Evolutionary conservation across 2,113 vertebrate species (phyloP).

Genomic region (Grammomys surdaster): DNA sequence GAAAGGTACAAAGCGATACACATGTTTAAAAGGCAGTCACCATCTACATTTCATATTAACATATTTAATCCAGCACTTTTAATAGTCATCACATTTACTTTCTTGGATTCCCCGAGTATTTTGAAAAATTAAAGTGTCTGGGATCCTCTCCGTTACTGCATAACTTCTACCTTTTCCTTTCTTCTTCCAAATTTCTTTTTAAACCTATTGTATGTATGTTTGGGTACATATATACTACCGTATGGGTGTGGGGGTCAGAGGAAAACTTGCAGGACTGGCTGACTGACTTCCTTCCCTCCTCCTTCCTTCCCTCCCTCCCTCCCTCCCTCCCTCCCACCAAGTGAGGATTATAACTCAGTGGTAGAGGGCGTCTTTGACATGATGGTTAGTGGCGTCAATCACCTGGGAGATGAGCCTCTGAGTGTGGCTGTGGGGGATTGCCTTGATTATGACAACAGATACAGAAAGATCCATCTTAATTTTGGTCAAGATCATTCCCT

Average conservation of each 20-base stretch:
- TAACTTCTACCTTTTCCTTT: background rate
- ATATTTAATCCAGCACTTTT: background rate
- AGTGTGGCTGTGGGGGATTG: background rate
- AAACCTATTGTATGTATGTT: background rate
- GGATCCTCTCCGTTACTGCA: background rate
- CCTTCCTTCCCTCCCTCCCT: too few species aligned
- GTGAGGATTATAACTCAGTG: background rate
- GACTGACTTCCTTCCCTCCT: too few species aligned
- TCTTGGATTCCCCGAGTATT: background rate
- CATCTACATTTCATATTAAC: background rate
- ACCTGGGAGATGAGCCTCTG: background rate
- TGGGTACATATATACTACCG: background rate
- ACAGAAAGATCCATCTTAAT: background rate
- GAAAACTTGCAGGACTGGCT: background rate
- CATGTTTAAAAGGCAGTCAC: background rate
- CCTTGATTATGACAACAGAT: background rate
- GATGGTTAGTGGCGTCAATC: background rate
- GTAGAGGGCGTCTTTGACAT: background rate
- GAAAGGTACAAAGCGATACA: rapidly evolving
- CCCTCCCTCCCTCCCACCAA: too few species aligned
- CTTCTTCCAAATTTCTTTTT: background rate
- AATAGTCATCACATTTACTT: background rate
- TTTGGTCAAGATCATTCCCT: background rate
- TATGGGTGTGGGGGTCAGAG: background rate
- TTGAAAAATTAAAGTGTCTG: background rate